Evolutionary conservation across 1,140 invertebrate species (phyloP), one percentile per base, ranked within the genome.

Genomic region (Brachionus rotundiformis): DNA sequence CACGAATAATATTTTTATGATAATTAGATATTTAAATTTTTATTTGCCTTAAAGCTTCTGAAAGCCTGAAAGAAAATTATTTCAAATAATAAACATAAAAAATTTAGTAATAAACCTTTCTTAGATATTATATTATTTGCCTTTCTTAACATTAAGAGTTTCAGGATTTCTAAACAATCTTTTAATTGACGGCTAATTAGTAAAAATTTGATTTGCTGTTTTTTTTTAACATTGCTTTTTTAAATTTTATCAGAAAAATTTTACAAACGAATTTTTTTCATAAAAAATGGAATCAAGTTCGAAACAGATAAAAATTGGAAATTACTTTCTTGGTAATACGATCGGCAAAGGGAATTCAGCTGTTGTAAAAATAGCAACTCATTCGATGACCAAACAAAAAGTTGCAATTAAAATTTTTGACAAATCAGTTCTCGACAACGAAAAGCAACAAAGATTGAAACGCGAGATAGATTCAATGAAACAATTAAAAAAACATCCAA

Each of bases 281-380:
- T 36, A 6, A 39, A 33, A 33, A 10, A 68, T 68, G 63, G 63
- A 68, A 33, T 71, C 65, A 33, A 73, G 44, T 73, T 44, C 76
- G 11, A 79, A 79, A 16, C 76, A 54, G 54, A 79, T 79, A 27
- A 79, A 79, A 39, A 79, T 79, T 39, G 76, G 76, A 16, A 79
- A 54, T 27, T 79, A 79, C 25, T 31, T 79, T 19, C 44, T 79
- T 33, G 76, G 76, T 25, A 39, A 41, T 16, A 99, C 98, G 83
- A 99, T 99, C 87, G 98, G 98, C 84, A 99, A 99, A 89, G 98
- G 98, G 61, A 99, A 99, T 90, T 99, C 99, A 91, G 98, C 98
- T 85, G 99, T 99, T 90, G 98, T 99, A 83, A 99, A 99, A 90
- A 91, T 99, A 82, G 98, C 97, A 82, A 98, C 97, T 88, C 98